Evolutionary conservation across 2,797 vertebrate genomes (phyloP).

Genomic region (Clarias platycephalus): DNA sequence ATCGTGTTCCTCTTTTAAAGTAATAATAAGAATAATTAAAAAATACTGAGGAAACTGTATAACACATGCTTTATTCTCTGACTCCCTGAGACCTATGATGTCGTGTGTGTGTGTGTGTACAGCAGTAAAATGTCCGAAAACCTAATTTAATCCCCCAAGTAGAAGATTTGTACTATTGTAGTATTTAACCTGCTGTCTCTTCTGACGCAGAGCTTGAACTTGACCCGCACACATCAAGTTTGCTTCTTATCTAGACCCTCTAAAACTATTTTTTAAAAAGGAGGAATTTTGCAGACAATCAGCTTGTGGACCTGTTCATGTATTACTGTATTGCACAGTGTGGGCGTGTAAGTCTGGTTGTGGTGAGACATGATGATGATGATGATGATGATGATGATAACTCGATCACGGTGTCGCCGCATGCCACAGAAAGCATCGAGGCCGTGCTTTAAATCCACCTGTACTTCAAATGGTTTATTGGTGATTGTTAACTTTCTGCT

Average conservation of each 20-base stretch:
- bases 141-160: neutral
- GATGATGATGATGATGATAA: neutral
- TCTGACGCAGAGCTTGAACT: neutral
- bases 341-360: neutral
- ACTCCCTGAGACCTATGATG: neutral
- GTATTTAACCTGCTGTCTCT: neutral
- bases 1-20: neutral
- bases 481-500: constrained; percentile 35
- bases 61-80: neutral
- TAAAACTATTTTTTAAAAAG: neutral
- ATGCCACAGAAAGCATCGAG: neutral
- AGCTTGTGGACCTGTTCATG: neutral
- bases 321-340: neutral
- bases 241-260: neutral
- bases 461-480: constrained; percentile 30
- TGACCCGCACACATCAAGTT: neutral
- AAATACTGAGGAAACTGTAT: neutral
- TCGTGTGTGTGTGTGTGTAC: neutral
- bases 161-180: neutral
- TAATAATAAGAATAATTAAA: neutral
- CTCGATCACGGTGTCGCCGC: neutral
- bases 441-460: constrained; percentile 16
- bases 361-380: neutral
- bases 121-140: neutral
- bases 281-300: constrained; percentile 16